Percentiles rank a stretch among this genome's conserved stretches.
Conservation (phyloP, 1,140 invertebrate genomes). For the Condylostylus longicornis region DNA sequence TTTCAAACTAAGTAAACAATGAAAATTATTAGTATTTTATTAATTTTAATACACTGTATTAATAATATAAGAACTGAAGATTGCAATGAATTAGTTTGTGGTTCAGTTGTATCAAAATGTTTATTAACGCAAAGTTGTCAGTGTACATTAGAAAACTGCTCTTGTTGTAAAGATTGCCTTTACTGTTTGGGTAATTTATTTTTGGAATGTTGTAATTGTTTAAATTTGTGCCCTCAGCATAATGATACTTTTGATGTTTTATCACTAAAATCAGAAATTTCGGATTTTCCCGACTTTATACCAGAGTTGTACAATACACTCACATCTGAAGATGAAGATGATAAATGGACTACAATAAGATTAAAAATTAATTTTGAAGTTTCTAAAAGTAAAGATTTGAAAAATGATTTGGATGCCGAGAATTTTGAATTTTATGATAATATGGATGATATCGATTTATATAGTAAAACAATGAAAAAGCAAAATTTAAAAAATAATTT, state of each 20-base stretch:
- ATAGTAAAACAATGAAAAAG: not conserved
- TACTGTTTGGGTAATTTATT: slow-evolving; percentile 77
- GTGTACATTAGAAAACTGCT: slow-evolving; percentile 78
- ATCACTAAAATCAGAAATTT: slow-evolving; percentile 69
- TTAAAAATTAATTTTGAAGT: too few species aligned
- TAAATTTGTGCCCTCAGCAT: slow-evolving; percentile 77
- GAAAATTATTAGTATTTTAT: too few species aligned
- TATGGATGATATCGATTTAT: not conserved
- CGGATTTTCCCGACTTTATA: slow-evolving; percentile 59
- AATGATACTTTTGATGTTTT: slow-evolving; percentile 51
- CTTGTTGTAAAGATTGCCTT: slow-evolving; percentile 83
- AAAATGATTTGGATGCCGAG: slow-evolving; percentile 13
- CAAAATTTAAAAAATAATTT: slow-evolving; percentile 5
- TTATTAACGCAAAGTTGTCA: slow-evolving; percentile 90
- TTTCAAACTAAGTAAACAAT: too few species aligned
- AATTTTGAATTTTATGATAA: slow-evolving; percentile 40
- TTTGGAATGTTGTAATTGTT: slow-evolving; percentile 85
- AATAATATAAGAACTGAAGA: too few species aligned
- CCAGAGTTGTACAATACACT: slow-evolving; percentile 69
- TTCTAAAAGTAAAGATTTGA: slow-evolving; percentile 25
- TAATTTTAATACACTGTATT: too few species aligned
- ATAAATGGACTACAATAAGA: slow-evolving; percentile 60
- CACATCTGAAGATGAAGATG: slow-evolving; percentile 56
- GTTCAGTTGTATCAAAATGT: slow-evolving; percentile 86
- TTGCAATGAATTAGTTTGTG: slow-evolving; percentile 28